These are phyloP conservation scores for Platerodrilus igneus DNA, from an alignment of 2,888 invertebrate species.

Conservation along the genomic window DNA sequence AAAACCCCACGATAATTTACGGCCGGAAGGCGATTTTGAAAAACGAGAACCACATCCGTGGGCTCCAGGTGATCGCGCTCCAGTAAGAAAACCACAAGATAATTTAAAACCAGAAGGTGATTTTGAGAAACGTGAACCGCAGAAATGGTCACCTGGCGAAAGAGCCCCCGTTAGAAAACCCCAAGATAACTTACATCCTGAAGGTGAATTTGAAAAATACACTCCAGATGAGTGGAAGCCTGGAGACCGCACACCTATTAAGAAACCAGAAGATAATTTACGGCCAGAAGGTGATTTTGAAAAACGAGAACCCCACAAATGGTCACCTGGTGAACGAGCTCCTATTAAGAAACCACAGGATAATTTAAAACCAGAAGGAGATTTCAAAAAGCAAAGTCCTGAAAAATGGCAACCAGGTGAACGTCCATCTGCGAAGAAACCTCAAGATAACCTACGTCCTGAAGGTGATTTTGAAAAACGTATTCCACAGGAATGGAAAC, in stretches of 20 bases:
- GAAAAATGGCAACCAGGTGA: constrained; percentile 52
- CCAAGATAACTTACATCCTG: constrained; percentile 48
- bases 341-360: constrained; percentile 51
- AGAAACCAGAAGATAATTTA: constrained; percentile 49
- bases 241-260: constrained; percentile 46
- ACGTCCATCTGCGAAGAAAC: constrained; percentile 52
- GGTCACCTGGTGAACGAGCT: constrained; percentile 50
- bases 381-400: constrained; percentile 49
- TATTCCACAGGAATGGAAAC: constrained; percentile 33
- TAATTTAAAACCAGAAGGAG: constrained; percentile 51
- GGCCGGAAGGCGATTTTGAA: constrained; percentile 54
- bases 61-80: constrained; percentile 46
- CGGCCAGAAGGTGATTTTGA: constrained; percentile 46
- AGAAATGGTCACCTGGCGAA: constrained; percentile 46
- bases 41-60: constrained; percentile 46
- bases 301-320: constrained; percentile 35
- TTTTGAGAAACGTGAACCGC: constrained; percentile 48
- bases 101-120: constrained; percentile 54
- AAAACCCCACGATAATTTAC: constrained; percentile 47
- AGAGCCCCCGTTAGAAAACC: constrained; percentile 44
- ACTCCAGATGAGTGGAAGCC: constrained; percentile 43
- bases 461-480: constrained; percentile 42
- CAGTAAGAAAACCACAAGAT: constrained; percentile 45
- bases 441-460: constrained; percentile 58
- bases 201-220: constrained; percentile 50